Evolutionary conservation across 2,888 invertebrate genomes (phyloP).

Genomic region (Labia minor): DNA sequence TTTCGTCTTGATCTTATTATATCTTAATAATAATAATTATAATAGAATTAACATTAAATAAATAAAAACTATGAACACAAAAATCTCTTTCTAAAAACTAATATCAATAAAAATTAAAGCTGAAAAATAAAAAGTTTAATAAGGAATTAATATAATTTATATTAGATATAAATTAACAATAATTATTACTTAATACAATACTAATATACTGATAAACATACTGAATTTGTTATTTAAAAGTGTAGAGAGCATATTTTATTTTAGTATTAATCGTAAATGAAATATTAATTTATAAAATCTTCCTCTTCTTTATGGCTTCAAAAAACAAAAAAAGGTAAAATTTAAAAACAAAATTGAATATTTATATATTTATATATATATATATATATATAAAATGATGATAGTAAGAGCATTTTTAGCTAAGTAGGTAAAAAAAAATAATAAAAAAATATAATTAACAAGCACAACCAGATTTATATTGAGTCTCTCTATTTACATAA

Average conservation of each 20-base stretch:
- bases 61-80: not conserved
- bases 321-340: not conserved
- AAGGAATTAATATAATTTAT: not conserved
- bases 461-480: not conserved
- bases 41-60: not conserved
- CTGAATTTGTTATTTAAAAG: not conserved
- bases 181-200: not conserved
- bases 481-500: not conserved
- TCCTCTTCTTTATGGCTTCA: not conserved
- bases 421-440: not conserved
- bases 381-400: not conserved
- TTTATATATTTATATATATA: not conserved
- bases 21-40: not conserved
- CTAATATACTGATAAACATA: not conserved
- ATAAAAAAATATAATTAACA: not conserved
- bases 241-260: not conserved
- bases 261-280: not conserved
- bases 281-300: too few species aligned
- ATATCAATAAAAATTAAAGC: slow-evolving; percentile 2
- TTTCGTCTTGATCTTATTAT: not conserved
- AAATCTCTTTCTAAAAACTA: slow-evolving; percentile 5
- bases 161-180: not conserved
- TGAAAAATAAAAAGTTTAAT: not conserved
- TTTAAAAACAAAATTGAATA: not conserved
- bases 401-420: not conserved